Evolutionary conservation across 2,888 invertebrate species (phyloP).

Genomic region (Drosophila merina): DNA sequence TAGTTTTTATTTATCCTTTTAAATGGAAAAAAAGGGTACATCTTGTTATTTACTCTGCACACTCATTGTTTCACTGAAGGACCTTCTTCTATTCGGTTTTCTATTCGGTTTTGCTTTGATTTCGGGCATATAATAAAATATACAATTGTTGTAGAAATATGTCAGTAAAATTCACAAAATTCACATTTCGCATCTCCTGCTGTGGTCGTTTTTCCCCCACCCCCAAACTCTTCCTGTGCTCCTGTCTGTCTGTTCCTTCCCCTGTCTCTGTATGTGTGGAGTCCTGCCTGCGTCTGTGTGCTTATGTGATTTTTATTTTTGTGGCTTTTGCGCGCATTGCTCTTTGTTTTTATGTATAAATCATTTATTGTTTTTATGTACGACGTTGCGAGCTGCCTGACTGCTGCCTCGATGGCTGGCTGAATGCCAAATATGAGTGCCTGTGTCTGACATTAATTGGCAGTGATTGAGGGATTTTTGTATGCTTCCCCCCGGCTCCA

Average conservation of each 20-base stretch:
- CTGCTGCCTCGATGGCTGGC: slow-evolving; percentile 44
- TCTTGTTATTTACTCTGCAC: neutral
- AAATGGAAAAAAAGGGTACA: no score
- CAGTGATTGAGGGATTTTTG: slow-evolving; percentile 79
- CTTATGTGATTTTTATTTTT: slow-evolving; percentile 74
- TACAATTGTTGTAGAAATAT: slow-evolving; percentile 74
- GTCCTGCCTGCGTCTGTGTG: slow-evolving; percentile 25
- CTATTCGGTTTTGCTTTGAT: slow-evolving; percentile 64
- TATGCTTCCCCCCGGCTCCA: slow-evolving; percentile 45
- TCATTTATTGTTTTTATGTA: slow-evolving; percentile 77
- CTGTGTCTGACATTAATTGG: slow-evolving; percentile 79
- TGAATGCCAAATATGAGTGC: slow-evolving; percentile 72
- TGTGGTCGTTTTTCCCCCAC: slow-evolving; percentile 38
- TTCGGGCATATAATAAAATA: slow-evolving; percentile 68
- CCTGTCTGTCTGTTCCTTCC: slow-evolving; percentile 22
- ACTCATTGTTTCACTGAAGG: slow-evolving; percentile 41
- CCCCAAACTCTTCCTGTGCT: neutral
- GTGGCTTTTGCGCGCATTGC: slow-evolving; percentile 70
- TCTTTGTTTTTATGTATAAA: slow-evolving; percentile 76
- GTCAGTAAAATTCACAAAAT: slow-evolving; percentile 73
- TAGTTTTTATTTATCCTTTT: no score
- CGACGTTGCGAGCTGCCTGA: slow-evolving; percentile 62
- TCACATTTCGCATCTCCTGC: slow-evolving; percentile 70
- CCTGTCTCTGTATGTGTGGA: slow-evolving; percentile 30
- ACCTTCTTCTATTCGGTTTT: slow-evolving; percentile 17